Percentiles rank a stretch among this genome's conserved stretches.
Evolutionary conservation across 1,140 invertebrate genomes (phyloP).

Genomic region (Streblospio benedicti): DNA sequence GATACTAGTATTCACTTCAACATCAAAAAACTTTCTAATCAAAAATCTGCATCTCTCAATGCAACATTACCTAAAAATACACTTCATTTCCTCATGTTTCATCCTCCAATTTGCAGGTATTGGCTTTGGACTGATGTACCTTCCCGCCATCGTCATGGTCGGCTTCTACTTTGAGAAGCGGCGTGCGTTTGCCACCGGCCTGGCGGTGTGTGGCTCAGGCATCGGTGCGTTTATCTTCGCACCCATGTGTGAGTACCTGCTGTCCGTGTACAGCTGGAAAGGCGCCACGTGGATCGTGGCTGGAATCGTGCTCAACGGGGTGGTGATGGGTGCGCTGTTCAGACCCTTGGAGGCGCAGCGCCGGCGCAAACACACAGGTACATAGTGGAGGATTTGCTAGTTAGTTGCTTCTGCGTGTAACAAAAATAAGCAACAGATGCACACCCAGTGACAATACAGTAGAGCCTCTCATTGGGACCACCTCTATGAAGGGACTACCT

Average conservation of each 20-base stretch:
- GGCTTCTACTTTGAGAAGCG: conserved; percentile 88
- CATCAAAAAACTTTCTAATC: no score
- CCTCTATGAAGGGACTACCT: no score
- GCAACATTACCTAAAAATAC: no score
- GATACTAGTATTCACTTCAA: no score
- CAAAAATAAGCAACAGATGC: no score
- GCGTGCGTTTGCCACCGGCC: conserved; percentile 80
- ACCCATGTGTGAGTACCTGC: conserved; percentile 49
- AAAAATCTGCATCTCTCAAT: no score
- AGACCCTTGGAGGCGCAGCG: neutral
- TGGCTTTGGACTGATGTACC: conserved; percentile 86
- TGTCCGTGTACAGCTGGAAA: conserved; percentile 60
- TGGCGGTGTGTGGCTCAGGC: conserved; percentile 84
- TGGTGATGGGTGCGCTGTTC: conserved; percentile 6
- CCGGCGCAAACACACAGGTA: no score
- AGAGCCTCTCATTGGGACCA: no score
- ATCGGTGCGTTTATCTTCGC: conserved; percentile 69
- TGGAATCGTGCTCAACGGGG: conserved; percentile 52
- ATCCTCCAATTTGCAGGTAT: conserved; percentile 60
- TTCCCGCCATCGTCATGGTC: conserved; percentile 88
- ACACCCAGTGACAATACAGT: no score
- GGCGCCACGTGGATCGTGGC: conserved; percentile 69
- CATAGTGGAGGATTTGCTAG: no score
- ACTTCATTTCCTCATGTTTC: no score
- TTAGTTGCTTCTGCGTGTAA: neutral